Base-by-base conservation (phyloP, 2,113 vertebrate genomes). In the Clupea harengus region DNA sequence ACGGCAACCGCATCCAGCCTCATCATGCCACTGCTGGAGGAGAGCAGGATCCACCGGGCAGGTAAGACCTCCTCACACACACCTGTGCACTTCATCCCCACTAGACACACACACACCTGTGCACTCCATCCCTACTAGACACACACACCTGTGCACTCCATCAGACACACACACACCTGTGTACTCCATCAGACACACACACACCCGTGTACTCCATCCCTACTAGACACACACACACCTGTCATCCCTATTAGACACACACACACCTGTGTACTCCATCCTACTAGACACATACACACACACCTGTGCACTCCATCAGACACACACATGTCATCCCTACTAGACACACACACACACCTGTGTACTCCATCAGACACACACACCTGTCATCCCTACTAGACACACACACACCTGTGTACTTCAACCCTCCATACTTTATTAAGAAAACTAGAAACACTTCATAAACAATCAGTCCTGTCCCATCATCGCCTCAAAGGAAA, bases 41-140 rank as follows among this genome's bases (percentile, higher is more conserved):
- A 96, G 87, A 96, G 96, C 92, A 95, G 96, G 92, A 94, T 92
- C 92, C 96, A 96, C 88, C 93, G 95, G 90, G 97, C 96, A 96
- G 96, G 96, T 97, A 95, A 96, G 54, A 72, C 18, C 57, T 6
- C 57, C 39, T 39, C 22, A 28, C 22, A 67, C 7, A 10, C 64
- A 64, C 57, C 39, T 39, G 39, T 39, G 39, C 2, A 39, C 39
- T 39, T 39, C 1, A 1, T 1, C 39, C 39, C 39, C 2, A n/a
- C 22, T n/a, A 64, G 18, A 64, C 17, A 20, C 20, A 25, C 60
- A 64, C 60, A 64, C 60, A 64, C 60, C 20, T 39, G 39, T 39
- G 39, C 2, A 39, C 39, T 64, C 18, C 18, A 64, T 60, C 17
- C 54, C 6, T 6, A 39, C 39, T 39, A 39, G 39, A 64, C 22